These are phyloP conservation scores for Diabrotica balteata DNA, from an alignment of 2,888 invertebrate species.

Conservation along the genomic window DNA sequence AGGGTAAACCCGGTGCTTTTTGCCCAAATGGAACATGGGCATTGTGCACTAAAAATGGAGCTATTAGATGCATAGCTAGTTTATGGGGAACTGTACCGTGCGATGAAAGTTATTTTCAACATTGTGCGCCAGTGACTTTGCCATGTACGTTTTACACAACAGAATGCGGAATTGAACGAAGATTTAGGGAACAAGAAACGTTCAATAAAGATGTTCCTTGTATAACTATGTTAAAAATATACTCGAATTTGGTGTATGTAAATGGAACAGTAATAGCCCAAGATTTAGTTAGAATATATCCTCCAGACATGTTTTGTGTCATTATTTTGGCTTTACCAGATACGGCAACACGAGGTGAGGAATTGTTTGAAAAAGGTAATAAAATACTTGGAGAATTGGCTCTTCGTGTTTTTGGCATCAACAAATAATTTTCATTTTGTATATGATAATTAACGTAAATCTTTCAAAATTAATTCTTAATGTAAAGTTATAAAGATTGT, in stretches of 20 bases:
- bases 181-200: not conserved
- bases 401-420: not conserved
- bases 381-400: constrained; percentile 13
- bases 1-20: constrained; percentile 4
- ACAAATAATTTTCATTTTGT: not conserved
- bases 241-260: constrained; percentile 6
- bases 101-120: constrained; percentile 1
- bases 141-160: constrained; percentile 14
- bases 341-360: constrained; percentile 13
- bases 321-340: constrained; percentile 18
- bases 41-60: constrained; percentile 20
- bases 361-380: not conserved
- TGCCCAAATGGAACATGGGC: constrained; percentile 16
- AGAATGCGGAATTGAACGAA: constrained; percentile 1
- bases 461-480: too few relatives aligned
- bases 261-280: constrained; percentile 17
- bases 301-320: constrained; percentile 17
- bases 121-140: constrained; percentile 4
- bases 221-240: constrained; percentile 14
- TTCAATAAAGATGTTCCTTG: constrained; percentile 7
- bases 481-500: too few relatives aligned
- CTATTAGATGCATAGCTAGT: constrained; percentile 19
- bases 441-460: too few relatives aligned
- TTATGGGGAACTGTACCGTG: constrained; percentile 15
- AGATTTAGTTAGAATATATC: constrained; percentile 19